These are phyloP conservation scores for Peromyscus polionotus DNA, from an alignment of 2,113 vertebrate species.

Conservation along the genomic window DNA sequence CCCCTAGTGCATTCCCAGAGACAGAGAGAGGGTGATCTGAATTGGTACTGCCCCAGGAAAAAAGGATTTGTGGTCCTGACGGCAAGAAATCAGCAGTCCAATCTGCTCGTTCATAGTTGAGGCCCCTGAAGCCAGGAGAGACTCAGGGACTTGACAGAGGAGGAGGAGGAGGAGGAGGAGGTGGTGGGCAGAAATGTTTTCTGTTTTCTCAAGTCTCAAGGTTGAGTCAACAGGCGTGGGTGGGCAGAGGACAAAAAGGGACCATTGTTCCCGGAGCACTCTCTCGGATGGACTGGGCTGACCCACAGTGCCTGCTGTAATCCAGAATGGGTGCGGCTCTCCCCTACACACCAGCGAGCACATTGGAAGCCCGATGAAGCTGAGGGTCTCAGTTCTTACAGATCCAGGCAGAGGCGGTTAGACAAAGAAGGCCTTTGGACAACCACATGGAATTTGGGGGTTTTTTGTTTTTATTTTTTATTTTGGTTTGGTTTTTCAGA, in stretches of 20 bases:
- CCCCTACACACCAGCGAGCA: not conserved
- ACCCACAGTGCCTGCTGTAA: slow-evolving; percentile 30
- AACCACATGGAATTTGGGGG: not conserved
- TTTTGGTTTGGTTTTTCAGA: not conserved
- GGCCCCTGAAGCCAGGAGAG: not conserved
- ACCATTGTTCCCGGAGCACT: slow-evolving; percentile 70
- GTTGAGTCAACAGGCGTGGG: slow-evolving; percentile 82
- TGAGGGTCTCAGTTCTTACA: not conserved
- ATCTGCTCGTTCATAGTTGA: not conserved
- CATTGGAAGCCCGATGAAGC: not conserved
- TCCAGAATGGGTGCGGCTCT: not conserved
- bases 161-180: slow-evolving; percentile 59
- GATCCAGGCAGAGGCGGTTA: not conserved
- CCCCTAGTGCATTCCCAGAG: slow-evolving; percentile 14
- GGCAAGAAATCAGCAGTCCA: not conserved
- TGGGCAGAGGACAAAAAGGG: slow-evolving; percentile 64
- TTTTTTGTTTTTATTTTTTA: not conserved
- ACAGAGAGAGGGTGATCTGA: slow-evolving; percentile 21
- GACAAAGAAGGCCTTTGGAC: not conserved
- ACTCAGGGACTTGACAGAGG: not conserved
- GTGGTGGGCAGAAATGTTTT: slow-evolving; percentile 75
- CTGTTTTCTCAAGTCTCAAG: slow-evolving; percentile 82
- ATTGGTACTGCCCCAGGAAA: slow-evolving; percentile 56
- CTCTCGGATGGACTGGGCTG: slow-evolving; percentile 36
- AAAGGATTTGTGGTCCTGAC: not conserved